Evolutionary conservation across 2,797 vertebrate species (phyloP).

Genomic region (Fistularia commersonii): DNA sequence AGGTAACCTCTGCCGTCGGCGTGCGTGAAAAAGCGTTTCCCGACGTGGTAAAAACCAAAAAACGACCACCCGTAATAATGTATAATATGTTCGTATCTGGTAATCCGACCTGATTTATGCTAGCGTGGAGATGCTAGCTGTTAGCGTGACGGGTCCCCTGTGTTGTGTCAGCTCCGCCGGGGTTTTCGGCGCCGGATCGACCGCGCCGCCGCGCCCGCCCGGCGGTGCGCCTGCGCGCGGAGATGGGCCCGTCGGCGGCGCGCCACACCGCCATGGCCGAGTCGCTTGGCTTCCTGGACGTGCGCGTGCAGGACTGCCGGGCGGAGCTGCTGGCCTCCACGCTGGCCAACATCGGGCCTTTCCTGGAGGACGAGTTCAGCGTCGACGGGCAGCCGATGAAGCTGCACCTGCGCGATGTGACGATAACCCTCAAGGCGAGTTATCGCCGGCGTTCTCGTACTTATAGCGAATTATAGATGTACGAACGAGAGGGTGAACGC

Average conservation of each 20-base stretch:
- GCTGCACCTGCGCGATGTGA: constrained; percentile 81
- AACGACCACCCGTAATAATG: no score
- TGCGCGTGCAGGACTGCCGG: constrained; percentile 75
- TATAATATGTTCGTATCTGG: no score
- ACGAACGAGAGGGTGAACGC: no score
- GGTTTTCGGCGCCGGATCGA: constrained; percentile 24
- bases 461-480: not conserved
- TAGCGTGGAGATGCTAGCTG: no score
- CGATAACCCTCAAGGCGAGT: constrained; percentile 83
- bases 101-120: no score
- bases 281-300: constrained; percentile 79
- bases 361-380: constrained; percentile 90
- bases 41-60: no score
- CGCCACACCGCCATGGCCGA: constrained; percentile 73
- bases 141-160: constrained; percentile 7
- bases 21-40: no score
- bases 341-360: constrained; percentile 84
- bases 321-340: constrained; percentile 83
- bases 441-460: not conserved
- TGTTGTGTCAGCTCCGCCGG: constrained; percentile 34
- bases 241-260: constrained; percentile 78
- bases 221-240: constrained; percentile 75
- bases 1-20: constrained; percentile 43
- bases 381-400: constrained; percentile 85
- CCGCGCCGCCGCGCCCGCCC: constrained; percentile 47